Base-by-base conservation (phyloP, 2,888 invertebrate species). In the Tholera decimalis region DNA sequence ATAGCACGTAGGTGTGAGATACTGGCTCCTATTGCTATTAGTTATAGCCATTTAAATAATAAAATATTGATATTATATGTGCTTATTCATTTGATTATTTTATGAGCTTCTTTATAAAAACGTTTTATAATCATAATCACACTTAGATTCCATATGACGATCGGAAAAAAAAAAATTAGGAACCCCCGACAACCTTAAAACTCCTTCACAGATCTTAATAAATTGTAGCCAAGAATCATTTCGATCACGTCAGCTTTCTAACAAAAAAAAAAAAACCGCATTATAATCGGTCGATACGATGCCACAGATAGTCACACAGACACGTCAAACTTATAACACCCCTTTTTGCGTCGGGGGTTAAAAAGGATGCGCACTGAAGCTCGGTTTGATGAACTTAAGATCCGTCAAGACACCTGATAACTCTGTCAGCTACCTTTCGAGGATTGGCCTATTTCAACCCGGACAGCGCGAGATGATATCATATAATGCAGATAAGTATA, bases 401-500 rank as follows among this genome's bases (percentile, higher is more conserved):
- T 55, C 26, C 30, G 11, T 30, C 24, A 49, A 26, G 47, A 74
- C 66, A 53, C 11, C 35, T 49, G 75, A 51, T 51, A 73, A 73
- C 28, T 65, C 73, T 39, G 39, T 51, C 49, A 58, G 26, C 26
- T 15, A 68, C 22, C 55, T 74, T 26, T 65, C 13, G 44, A 35
- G 51, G 55, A 55, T 74, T 60, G 68, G 53, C 59, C 47, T 57
- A 79, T 54, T 57, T 73, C 20, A 9, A 54, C 44, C 49, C 56
- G 50, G 73, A 77, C 64, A 53, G 35, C 41, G 78, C 22, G 28
- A 41, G 22, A 43, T 75, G 80, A 82, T 66, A 63, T 80, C 83
- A 82, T 65, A 55, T 57, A 73, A 75, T 67, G 57, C 62, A 72
- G 69, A 79, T 81, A 80, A 80, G 67, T 51, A 51, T 43, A 57